A percentile compares a stretch with the other conserved stretches of the same genome.
These are phyloP conservation scores for Malurus melanocephalus DNA, from an alignment of 2,113 vertebrate genomes.

Conservation along the genomic window DNA sequence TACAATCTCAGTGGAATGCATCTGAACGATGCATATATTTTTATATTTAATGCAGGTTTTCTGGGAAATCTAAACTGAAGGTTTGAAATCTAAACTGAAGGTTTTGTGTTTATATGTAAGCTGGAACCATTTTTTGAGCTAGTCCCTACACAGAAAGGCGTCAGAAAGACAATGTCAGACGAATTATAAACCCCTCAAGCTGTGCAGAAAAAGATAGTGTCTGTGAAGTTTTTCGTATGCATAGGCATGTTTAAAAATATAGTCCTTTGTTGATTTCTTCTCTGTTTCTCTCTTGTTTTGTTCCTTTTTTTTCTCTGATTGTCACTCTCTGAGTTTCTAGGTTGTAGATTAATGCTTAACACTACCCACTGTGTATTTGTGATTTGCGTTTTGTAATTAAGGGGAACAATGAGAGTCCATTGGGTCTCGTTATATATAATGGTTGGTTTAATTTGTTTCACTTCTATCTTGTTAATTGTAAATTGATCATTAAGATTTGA, in stretches of 20 bases:
- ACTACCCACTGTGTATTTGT: conserved; percentile 75
- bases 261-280: conserved; percentile 33
- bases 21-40: neutral
- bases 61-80: neutral
- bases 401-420: conserved; percentile 80
- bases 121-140: neutral
- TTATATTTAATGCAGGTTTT: conserved; percentile 9
- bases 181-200: conserved; percentile 33
- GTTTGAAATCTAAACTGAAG: neutral
- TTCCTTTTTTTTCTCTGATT: conserved; percentile 27
- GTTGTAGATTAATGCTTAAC: conserved; percentile 73
- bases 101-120: conserved; percentile 7
- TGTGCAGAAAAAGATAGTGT: neutral
- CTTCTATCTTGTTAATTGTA: conserved; percentile 87
- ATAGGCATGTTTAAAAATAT: conserved; percentile 14
- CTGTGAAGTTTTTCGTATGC: conserved; percentile 2
- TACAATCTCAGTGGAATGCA: neutral
- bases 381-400: conserved; percentile 82
- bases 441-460: conserved; percentile 88
- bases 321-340: conserved; percentile 65
- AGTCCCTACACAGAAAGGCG: conserved; percentile 2
- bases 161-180: conserved; percentile 36
- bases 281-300: neutral
- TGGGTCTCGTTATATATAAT: conserved; percentile 83
- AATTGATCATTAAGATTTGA: conserved; percentile 87